Evolutionary conservation across 2,888 invertebrate genomes (phyloP), one percentile per base, ranked within the genome.

Genomic region (Rotaria macrura): DNA sequence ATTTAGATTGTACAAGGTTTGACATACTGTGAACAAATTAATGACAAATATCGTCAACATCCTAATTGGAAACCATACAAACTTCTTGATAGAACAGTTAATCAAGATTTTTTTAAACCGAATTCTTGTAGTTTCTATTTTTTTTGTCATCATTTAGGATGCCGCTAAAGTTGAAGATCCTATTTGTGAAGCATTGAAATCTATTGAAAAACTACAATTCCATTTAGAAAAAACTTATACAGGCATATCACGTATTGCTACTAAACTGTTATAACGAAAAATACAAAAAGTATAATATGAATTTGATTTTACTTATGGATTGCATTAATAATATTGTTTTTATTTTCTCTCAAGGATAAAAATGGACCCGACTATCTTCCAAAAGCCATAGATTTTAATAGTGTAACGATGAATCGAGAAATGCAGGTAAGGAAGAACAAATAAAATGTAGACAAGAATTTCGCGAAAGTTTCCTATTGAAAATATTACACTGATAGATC

Each of bases 341-440:
- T n/a, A n/a, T n/a, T n/a, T n/a, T n/a, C n/a, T n/a, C n/a, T n/a
- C n/a, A 10, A 65, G 29, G 43, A 74, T 74, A 74, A 74, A 25
- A 43, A 43, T 84, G 79, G 49, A n/a, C 72, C 72, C 23, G 86
- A 84, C 40, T 86, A 85, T 85, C 23, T 57, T 91, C 99, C 99
- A 0, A 95, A 96, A 90, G 99, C 99, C 0, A 96, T 98, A 55
- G 99, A 99, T 91, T 96, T 99, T 94, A 95, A 97, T 25, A 98
- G 97, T 91, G 92, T 99, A 89, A 99, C 98, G 0, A 92, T 99
- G 29, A 97, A 97, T 87, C 94, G 97, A 90, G 97, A 97, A 91
- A 96, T 97, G 96, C 90, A 90, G 88, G 91, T 90, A 87, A 87
- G 55, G 4, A 49, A 43, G 25, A n/a, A n/a, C n/a, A n/a, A n/a